Conservation (phyloP, 2,797 vertebrate genomes). For the Lagocephalus sceleratus region DNA sequence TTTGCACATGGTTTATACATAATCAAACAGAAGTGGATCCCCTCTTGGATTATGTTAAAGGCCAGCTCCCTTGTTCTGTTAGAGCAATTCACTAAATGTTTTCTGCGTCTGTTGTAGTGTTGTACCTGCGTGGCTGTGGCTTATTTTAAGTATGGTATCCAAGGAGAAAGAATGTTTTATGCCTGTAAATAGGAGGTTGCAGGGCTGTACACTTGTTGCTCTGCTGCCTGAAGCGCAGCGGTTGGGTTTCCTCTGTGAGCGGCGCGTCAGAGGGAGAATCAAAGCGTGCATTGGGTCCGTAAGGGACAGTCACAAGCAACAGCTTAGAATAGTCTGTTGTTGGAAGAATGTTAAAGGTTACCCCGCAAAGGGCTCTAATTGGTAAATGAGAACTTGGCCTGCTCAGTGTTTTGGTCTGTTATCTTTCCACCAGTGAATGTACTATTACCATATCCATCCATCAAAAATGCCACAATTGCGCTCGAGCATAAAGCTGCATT, state of each 20-base stretch:
- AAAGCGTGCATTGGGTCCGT: constrained; percentile 17
- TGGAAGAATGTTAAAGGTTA: constrained; percentile 50
- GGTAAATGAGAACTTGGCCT: constrained; percentile 26
- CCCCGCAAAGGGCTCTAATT: constrained; percentile 25
- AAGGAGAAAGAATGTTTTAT: constrained; percentile 50
- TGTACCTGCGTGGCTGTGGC: background rate
- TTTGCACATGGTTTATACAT: constrained; percentile 51
- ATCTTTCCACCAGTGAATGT: constrained; percentile 28
- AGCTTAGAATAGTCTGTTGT: constrained; percentile 62
- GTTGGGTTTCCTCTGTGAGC: constrained; percentile 68
- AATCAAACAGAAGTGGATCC: constrained; percentile 52
- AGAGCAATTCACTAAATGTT: constrained; percentile 6
- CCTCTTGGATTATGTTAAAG: constrained; percentile 27
- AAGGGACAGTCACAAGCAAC: constrained; percentile 38
- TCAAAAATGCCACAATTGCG: constrained; percentile 41
- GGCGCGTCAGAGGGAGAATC: constrained; percentile 56
- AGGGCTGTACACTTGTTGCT: constrained; percentile 57
- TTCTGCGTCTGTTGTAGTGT: constrained; percentile 7
- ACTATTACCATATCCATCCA: constrained; percentile 4
- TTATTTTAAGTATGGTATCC: constrained; percentile 46
- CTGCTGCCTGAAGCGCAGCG: constrained; percentile 35
- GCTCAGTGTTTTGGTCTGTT: constrained; percentile 27
- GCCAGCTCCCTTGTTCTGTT: constrained; percentile 34
- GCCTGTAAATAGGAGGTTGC: constrained; percentile 52
- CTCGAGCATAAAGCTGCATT: constrained; percentile 25